Evolutionary conservation across 2,113 vertebrate genomes (phyloP).

Genomic region (Hemibagrus wyckioides): DNA sequence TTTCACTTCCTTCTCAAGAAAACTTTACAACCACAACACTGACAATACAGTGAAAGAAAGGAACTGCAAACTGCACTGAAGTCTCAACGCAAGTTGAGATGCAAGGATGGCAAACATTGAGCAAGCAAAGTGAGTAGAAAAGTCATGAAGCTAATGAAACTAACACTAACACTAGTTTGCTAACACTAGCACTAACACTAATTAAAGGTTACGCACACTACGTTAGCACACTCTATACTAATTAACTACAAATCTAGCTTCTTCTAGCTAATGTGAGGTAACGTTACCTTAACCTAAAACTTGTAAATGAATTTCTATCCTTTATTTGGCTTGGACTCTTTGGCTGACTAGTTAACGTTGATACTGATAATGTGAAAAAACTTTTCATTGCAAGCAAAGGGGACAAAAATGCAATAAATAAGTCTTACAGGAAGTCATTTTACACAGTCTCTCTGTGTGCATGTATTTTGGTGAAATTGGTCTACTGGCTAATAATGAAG

Average conservation of each 20-base stretch:
- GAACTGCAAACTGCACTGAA: background rate
- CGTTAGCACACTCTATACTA: background rate
- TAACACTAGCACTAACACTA: background rate
- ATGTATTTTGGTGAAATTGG: background rate
- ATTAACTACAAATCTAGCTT: too few species aligned
- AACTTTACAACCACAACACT: background rate
- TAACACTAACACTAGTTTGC: too few species aligned
- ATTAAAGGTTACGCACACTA: too few species aligned
- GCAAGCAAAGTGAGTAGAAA: background rate
- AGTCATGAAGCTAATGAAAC: background rate
- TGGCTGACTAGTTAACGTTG: too few species aligned
- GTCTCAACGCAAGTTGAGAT: background rate
- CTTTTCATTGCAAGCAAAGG: too few species aligned
- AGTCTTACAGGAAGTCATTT: background rate
- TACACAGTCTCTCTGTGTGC: background rate
- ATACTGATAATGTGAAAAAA: too few species aligned
- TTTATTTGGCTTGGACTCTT: too few species aligned
- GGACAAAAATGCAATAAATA: too few species aligned
- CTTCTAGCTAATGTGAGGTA: too few species aligned
- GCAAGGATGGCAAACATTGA: background rate
- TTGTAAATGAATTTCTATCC: too few species aligned
- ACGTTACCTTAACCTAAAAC: too few species aligned
- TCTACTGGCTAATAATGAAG: background rate
- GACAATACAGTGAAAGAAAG: background rate
- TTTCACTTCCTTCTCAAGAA: background rate